These are phyloP conservation scores for Lepidurus arcticus DNA, from an alignment of 1,140 invertebrate genomes.

Conservation along the genomic window DNA sequence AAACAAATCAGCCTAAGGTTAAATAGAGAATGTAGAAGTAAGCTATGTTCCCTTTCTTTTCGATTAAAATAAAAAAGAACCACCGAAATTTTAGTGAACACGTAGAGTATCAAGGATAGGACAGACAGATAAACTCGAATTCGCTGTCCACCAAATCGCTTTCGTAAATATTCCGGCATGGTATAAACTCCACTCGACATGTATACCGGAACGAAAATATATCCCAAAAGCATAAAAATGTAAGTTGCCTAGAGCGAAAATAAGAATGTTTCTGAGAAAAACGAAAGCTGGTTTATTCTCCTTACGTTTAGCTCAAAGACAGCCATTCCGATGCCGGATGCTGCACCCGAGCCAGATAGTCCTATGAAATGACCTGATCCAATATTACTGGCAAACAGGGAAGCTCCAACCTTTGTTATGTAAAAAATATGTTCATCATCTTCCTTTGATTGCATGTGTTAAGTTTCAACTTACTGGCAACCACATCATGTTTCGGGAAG, in stretches of 20 bases:
- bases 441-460: too few relatives aligned
- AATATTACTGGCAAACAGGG: constrained; percentile 56
- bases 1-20: constrained; percentile 49
- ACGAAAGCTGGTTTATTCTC: constrained; percentile 25
- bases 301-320: constrained; percentile 54
- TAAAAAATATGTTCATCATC: not conserved
- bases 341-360: constrained; percentile 51
- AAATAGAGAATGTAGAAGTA: not conserved
- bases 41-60: not conserved
- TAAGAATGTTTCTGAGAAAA: not conserved
- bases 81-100: constrained; percentile 56
- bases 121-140: constrained; percentile 52
- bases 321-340: constrained; percentile 50
- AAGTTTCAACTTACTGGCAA: constrained; percentile 40
- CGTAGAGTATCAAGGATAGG: constrained; percentile 52
- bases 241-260: not conserved
- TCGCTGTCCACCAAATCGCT: constrained; percentile 52
- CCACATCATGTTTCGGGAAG: constrained; percentile 48
- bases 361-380: constrained; percentile 58
- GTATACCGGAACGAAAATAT: constrained; percentile 56
- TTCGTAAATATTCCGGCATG: constrained; percentile 54
- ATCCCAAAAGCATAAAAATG: constrained; percentile 50
- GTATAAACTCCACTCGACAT: constrained; percentile 50
- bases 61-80: constrained; percentile 37
- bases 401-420: constrained; percentile 48